These are phyloP conservation scores for Terrapene triunguis DNA, from an alignment of 2,113 vertebrate species.

Conservation along the genomic window DNA sequence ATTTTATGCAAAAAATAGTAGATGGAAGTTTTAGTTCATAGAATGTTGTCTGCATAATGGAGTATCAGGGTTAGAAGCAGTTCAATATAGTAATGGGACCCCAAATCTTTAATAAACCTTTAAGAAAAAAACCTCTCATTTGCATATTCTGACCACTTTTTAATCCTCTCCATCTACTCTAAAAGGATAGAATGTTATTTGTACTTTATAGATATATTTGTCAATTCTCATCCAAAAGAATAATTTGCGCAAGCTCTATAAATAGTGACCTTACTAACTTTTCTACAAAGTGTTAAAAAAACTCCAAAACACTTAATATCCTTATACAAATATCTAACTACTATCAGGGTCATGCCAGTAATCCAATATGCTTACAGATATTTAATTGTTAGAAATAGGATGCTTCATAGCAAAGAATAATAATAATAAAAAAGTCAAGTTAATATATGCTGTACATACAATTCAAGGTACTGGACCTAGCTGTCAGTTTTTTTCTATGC, in stretches of 20 bases:
- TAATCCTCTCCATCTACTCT: neutral
- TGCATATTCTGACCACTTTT: neutral
- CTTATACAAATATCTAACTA: neutral
- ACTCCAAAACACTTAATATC: neutral
- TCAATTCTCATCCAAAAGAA: neutral
- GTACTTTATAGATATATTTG: rapidly evolving
- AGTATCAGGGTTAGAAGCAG: constrained; percentile 20
- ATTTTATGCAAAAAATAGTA: constrained; percentile 41
- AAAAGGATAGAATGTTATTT: neutral
- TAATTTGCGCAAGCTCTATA: neutral
- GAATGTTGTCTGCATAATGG: neutral
- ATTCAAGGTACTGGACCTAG: neutral
- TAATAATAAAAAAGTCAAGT: neutral
- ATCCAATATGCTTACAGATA: neutral
- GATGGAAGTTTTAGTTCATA: constrained; percentile 45
- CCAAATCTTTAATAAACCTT: constrained; percentile 12
- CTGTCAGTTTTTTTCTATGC: constrained; percentile 9
- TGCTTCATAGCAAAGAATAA: neutral
- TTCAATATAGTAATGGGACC: constrained; percentile 17
- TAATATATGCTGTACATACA: neutral
- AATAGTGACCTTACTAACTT: neutral
- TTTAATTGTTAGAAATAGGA: neutral
- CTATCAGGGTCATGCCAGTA: neutral
- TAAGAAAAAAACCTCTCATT: neutral
- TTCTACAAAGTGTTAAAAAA: neutral